phyloP scores from a whole-genome alignment of 1,140 invertebrate genomes.

The Drosophila dunni region DNA sequence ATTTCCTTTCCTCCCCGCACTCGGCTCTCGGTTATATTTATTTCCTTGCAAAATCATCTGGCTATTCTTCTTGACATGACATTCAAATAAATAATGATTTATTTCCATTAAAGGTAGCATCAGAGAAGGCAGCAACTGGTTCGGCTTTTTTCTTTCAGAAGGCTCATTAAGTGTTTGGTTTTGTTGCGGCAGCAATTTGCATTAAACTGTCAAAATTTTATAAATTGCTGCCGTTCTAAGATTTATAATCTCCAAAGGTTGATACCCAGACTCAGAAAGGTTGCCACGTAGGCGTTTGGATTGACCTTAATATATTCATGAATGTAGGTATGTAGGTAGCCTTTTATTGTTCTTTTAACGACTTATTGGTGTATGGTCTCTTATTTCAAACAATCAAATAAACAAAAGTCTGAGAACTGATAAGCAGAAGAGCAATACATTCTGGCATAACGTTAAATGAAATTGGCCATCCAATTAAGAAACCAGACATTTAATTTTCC shows the following conservation, averaged over 20 bases:
- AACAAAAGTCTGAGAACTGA: slow-evolving; percentile 1
- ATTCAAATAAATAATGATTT: slow-evolving; percentile 79
- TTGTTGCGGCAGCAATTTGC: slow-evolving; percentile 41
- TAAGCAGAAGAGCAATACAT: slow-evolving; percentile 6
- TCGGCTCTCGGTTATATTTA: slow-evolving; percentile 13
- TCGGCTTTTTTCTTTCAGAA: slow-evolving; percentile 1
- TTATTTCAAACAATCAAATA: background rate
- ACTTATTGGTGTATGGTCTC: background rate
- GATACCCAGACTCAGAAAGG: slow-evolving; percentile 9
- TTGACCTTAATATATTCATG: too few species aligned
- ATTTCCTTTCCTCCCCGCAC: background rate
- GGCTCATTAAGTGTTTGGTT: slow-evolving; percentile 64
- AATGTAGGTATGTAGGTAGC: background rate
- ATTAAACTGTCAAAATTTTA: slow-evolving; percentile 78
- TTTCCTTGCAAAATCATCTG: slow-evolving; percentile 40
- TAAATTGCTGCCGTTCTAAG: slow-evolving; percentile 62
- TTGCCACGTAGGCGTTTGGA: slow-evolving; percentile 27
- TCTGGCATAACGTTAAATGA: slow-evolving; percentile 15
- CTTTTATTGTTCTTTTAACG: background rate
- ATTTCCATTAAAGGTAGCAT: slow-evolving; percentile 49
- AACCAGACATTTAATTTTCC: slow-evolving; percentile 71
- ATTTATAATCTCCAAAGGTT: slow-evolving; percentile 58
- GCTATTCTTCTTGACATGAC: slow-evolving; percentile 65
- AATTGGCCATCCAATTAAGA: slow-evolving; percentile 64
- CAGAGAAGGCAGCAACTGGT: slow-evolving; percentile 9